These are phyloP conservation scores for Heteropelma amictum DNA, from an alignment of 2,888 invertebrate genomes.

Conservation along the genomic window DNA sequence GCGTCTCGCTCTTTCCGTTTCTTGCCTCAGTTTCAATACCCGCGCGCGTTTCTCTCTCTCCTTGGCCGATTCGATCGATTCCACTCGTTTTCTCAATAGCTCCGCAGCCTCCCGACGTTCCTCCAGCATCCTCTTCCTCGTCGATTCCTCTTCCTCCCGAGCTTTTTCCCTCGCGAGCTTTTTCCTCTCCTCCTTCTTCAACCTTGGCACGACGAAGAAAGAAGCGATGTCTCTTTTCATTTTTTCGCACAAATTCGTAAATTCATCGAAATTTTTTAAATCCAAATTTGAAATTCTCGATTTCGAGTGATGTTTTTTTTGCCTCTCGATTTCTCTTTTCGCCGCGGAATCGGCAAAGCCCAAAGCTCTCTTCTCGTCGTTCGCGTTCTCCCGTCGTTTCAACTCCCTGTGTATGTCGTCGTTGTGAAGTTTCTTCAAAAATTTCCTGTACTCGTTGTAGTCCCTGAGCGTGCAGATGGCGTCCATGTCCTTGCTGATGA, in stretches of 20 bases:
- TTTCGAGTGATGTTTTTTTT: no score
- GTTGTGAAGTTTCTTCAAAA: slow-evolving; percentile 70
- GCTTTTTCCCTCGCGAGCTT: slow-evolving; percentile 31
- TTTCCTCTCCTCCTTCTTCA: slow-evolving; percentile 39
- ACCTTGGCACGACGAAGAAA: slow-evolving; percentile 11
- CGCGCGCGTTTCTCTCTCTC: slow-evolving; percentile 36
- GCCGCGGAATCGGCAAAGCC: slow-evolving; percentile 62
- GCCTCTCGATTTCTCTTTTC: slow-evolving; percentile 63
- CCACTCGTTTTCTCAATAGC: slow-evolving; percentile 8
- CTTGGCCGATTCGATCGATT: slow-evolving; percentile 48
- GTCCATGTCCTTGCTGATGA: slow-evolving; percentile 74
- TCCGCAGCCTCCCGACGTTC: slow-evolving; percentile 37
- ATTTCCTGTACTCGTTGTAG: slow-evolving; percentile 78
- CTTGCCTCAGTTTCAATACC: slow-evolving; percentile 45
- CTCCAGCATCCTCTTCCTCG: slow-evolving; percentile 30
- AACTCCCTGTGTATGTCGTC: slow-evolving; percentile 67
- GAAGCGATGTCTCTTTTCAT: background rate
- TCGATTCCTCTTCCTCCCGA: slow-evolving; percentile 19
- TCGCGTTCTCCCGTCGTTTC: slow-evolving; percentile 44
- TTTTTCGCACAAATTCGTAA: background rate
- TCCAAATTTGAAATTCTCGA: no score
- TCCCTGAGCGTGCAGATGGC: slow-evolving; percentile 77
- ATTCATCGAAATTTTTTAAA: no score
- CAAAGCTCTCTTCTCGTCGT: slow-evolving; percentile 59
- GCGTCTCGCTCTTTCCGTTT: slow-evolving; percentile 47